Base-by-base conservation (phyloP, 2,797 vertebrate species). In the Chelon auratus region DNA sequence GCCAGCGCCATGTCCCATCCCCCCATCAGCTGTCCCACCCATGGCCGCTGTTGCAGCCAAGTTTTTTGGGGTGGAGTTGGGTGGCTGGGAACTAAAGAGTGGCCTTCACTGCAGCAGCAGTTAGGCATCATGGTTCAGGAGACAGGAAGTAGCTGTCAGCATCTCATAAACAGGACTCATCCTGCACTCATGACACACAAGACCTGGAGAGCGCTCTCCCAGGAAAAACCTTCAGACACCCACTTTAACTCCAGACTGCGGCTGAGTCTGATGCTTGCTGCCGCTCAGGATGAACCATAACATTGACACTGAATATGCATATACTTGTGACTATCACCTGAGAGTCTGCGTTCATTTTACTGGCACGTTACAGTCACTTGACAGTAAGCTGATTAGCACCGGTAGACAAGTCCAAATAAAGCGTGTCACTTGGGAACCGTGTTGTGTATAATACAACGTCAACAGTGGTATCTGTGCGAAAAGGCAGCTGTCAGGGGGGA, bases 131-230 rank as follows among this genome's bases (percentile, higher is more conserved):
- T 26, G 68, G 85, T 87, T 78, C 85, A 87, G 80, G 89, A 92
- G 90, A 93, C 93, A 93, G 93, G 93, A 95, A 93, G 89, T 60
- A 89, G 91, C 92, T 94, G 93, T 94, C 94, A 95, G 85, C 86
- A 78, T 92, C 90, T 83, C 88, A 82, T 93, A 94, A 95, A 94
- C 93, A 93, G 67, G 74, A 89, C 73, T 84, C 86, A 89, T 92
- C 89, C 77, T 89, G 89, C 84, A 73, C 79, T 86, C 80, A 81
- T 89, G 87, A 92, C 88, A 89, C 80, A 78, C 62, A 72, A 77
- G 66, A 87, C 85, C 78, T 77, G 71, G 56, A 75, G 64, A 83
- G 63, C 87, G 57, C 43, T 72, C 82, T 84, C 79, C 80, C 67
- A 68, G 84, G 85, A 85, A 87, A 72, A 68, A 68, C 33, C 77